These are phyloP conservation scores for Murina feae DNA, from an alignment of 2,113 vertebrate species.

Conservation along the genomic window DNA sequence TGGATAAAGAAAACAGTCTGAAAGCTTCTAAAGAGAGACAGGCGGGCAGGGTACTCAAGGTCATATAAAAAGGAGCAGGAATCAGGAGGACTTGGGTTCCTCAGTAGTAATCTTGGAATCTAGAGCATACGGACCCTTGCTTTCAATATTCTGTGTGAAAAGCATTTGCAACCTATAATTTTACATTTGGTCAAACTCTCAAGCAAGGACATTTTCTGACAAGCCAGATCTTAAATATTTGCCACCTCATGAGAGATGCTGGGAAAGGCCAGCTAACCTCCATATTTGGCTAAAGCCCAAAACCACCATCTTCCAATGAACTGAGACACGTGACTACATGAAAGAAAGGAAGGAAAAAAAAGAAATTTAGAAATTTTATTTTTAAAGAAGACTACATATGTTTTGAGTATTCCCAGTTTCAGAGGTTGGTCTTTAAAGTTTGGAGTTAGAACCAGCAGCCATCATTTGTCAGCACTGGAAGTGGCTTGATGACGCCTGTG, in stretches of 20 bases:
- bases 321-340: background rate
- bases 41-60: background rate
- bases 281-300: background rate
- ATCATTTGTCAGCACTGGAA: background rate
- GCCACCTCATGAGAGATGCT: no score
- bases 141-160: background rate
- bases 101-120: background rate
- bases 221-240: background rate
- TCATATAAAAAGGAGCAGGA: background rate
- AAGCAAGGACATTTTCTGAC: background rate
- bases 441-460: background rate
- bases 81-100: background rate
- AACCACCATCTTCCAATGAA: background rate
- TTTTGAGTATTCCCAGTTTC: background rate
- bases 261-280: background rate
- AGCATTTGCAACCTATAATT: background rate
- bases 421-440: background rate
- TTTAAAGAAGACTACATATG: background rate
- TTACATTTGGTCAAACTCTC: background rate
- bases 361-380: background rate
- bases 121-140: background rate
- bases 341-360: no score
- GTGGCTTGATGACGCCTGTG: background rate
- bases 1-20: background rate
- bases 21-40: background rate